Evolutionary conservation across 2,113 vertebrate species (phyloP).

Genomic region (Varanus komodoensis): DNA sequence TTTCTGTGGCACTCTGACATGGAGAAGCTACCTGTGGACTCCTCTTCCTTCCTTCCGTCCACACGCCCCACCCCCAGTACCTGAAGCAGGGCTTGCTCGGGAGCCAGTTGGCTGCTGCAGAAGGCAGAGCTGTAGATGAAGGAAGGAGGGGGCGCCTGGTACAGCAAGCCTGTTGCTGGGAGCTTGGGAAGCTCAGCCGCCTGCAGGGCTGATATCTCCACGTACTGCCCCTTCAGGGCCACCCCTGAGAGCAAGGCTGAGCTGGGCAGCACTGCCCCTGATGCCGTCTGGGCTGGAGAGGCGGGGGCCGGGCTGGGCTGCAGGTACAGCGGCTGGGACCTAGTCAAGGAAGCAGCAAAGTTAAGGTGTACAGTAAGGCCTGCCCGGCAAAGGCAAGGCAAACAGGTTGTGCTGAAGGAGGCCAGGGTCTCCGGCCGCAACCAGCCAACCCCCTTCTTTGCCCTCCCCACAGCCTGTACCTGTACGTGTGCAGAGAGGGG

Average conservation of each 20-base stretch:
- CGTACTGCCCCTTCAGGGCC: constrained; percentile 77
- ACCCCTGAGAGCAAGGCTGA: constrained; percentile 72
- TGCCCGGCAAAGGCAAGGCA: not conserved
- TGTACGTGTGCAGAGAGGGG: constrained; percentile 72
- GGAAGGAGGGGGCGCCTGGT: constrained; percentile 70
- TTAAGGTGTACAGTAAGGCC: not conserved
- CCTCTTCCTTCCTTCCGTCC: too few relatives aligned
- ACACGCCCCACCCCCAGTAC: constrained; percentile 30
- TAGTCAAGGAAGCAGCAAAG: not conserved
- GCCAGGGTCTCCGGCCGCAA: not conserved
- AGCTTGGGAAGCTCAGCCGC: constrained; percentile 74
- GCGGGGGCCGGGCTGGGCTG: constrained; percentile 64
- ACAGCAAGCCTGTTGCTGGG: constrained; percentile 70
- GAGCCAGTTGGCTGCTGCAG: constrained; percentile 70
- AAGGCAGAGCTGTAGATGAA: constrained; percentile 75
- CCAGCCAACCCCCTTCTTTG: not conserved
- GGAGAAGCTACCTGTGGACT: too few relatives aligned
- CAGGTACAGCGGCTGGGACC: constrained; percentile 71
- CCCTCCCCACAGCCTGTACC: constrained; percentile 41
- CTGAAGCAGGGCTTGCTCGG: constrained; percentile 74
- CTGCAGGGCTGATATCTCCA: constrained; percentile 75
- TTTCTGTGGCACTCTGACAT: too few relatives aligned
- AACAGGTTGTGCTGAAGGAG: not conserved
- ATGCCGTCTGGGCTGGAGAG: constrained; percentile 2
- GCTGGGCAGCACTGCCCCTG: not conserved